These are phyloP conservation scores for Cheilosia pagana DNA, from an alignment of 2,888 invertebrate species.

Conservation along the genomic window DNA sequence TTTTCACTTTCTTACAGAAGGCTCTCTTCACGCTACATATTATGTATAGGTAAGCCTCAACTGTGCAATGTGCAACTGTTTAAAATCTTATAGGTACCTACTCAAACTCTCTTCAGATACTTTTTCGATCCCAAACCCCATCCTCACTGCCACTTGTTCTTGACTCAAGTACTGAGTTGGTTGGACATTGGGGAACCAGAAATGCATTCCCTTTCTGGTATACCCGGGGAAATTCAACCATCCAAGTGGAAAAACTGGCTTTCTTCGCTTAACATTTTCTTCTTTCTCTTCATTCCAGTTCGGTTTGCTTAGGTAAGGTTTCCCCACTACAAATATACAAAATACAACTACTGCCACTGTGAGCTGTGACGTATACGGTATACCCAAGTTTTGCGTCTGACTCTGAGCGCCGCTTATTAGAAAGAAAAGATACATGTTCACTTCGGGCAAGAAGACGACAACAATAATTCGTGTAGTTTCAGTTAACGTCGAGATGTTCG, in stretches of 20 bases:
- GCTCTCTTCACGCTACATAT: constrained; percentile 1
- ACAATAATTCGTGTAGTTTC: constrained; percentile 26
- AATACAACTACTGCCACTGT: neutral
- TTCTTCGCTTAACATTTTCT: constrained; percentile 30
- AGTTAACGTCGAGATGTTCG: constrained; percentile 53
- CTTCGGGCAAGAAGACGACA: constrained; percentile 42
- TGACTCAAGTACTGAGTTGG: neutral
- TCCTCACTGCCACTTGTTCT: neutral
- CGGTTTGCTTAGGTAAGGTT: constrained; percentile 18
- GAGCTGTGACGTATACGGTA: neutral
- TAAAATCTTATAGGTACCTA: too few species aligned
- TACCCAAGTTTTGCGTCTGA: neutral
- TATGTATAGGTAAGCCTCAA: neutral
- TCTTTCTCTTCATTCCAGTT: constrained; percentile 25
- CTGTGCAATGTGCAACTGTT: constrained; percentile 16
- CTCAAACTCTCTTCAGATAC: too few species aligned
- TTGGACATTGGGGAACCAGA: neutral
- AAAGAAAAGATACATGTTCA: constrained; percentile 58
- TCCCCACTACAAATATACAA: neutral
- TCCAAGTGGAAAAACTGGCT: constrained; percentile 66
- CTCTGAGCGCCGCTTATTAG: constrained; percentile 39
- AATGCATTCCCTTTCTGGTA: constrained; percentile 11
- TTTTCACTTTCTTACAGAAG: neutral
- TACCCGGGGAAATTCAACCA: constrained; percentile 43
- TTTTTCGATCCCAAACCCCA: neutral